Conservation (phyloP, 2,888 invertebrate species). For the Drosophila emarginata region DNA sequence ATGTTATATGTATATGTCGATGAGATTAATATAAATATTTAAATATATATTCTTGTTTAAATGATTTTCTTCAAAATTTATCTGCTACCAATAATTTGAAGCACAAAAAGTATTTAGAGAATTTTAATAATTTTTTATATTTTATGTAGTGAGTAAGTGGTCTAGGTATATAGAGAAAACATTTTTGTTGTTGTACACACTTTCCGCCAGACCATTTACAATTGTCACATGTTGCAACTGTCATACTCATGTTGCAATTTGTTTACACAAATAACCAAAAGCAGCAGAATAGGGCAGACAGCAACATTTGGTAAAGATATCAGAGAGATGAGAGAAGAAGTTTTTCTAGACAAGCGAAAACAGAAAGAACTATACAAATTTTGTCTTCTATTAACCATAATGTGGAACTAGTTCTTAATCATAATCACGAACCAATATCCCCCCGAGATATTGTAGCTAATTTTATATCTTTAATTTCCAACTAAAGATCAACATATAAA, state of each 20-base stretch:
- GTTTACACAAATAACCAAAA: conserved; percentile 64
- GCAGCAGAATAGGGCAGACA: conserved; percentile 14
- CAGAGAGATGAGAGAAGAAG: conserved; percentile 16
- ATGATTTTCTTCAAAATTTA: too few relatives aligned
- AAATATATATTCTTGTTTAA: too few relatives aligned
- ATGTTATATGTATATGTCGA: too few relatives aligned
- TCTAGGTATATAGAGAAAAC: conserved; percentile 30
- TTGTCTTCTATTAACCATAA: background rate
- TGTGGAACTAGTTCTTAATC: conserved; percentile 15
- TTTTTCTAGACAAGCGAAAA: too few relatives aligned
- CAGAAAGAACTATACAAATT: too few relatives aligned
- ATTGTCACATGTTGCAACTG: conserved; percentile 70
- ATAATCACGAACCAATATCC: conserved; percentile 4
- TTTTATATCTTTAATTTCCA: conserved; percentile 49
- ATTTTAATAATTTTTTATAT: background rate
- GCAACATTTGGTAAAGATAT: conserved; percentile 21
- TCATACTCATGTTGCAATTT: conserved; percentile 73
- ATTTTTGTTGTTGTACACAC: conserved; percentile 24
- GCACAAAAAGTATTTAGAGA: background rate
- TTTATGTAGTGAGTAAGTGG: conserved; percentile 1
- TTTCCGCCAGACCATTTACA: conserved; percentile 62
- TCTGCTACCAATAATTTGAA: too few relatives aligned
- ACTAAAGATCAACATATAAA: conserved; percentile 61
- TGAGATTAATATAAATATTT: too few relatives aligned
- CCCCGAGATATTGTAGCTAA: conserved; percentile 12